These are phyloP conservation scores for Drosophila merina DNA, from an alignment of 2,888 invertebrate genomes.

Conservation along the genomic window DNA sequence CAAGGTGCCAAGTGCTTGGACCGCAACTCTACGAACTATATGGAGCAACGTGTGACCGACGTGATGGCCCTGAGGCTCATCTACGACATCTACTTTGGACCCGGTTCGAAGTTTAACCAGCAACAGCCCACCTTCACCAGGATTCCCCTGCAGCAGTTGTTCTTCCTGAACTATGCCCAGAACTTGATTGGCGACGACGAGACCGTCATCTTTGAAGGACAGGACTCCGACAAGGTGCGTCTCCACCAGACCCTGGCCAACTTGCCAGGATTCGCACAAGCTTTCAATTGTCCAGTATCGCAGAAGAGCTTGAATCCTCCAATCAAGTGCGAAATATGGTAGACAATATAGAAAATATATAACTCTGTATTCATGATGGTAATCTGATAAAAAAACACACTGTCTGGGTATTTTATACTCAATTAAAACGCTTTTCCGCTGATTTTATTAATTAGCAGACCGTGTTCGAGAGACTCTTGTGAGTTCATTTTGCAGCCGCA, in stretches of 20 bases:
- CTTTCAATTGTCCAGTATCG: constrained; percentile 53
- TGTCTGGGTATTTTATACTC: constrained; percentile 28
- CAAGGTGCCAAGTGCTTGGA: constrained; percentile 46
- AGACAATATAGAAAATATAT: not conserved
- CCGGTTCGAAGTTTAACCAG: constrained; percentile 34
- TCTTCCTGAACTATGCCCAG: constrained; percentile 76
- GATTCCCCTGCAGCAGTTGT: constrained; percentile 53
- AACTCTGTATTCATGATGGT: too few species aligned
- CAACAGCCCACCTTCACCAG: constrained; percentile 49
- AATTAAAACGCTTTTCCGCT: constrained; percentile 56
- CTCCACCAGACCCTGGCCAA: constrained; percentile 67
- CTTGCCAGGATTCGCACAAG: constrained; percentile 63
- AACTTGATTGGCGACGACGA: constrained; percentile 72
- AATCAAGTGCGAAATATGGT: constrained; percentile 20
- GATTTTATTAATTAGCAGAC: constrained; percentile 72
- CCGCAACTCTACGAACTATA: constrained; percentile 45
- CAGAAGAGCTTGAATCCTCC: not conserved
- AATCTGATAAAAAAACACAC: too few species aligned
- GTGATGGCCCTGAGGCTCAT: constrained; percentile 71
- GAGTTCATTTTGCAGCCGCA: constrained; percentile 21
- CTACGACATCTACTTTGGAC: constrained; percentile 64
- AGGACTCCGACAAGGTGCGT: constrained; percentile 73
- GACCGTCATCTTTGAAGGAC: constrained; percentile 40
- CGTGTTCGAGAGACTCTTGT: constrained; percentile 67
- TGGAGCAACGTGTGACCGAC: constrained; percentile 74